Conservation (phyloP, 2,113 vertebrate genomes). For the mouse (Mus musculus) region GRCm39 chr9:26099501-26100000, state of each 20-base stretch:
- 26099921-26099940: not conserved
- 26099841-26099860: not conserved
- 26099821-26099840: not conserved
- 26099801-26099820: not conserved
- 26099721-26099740: not conserved
- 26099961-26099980: not conserved
- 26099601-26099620: not conserved
- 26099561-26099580: not conserved
- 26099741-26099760: not conserved
- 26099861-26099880: not conserved
- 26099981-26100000: not conserved
- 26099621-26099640: not conserved
- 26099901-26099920: not conserved
- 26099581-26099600: not conserved
- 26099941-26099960: too few species aligned
- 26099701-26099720: not conserved
- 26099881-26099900: not conserved
- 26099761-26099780: not conserved
- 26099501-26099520: not conserved
- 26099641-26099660: not conserved
- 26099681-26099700: not conserved
- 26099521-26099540: not conserved
- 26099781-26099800: not conserved
- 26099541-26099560: not conserved
- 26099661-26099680: not conserved